Evolutionary conservation across 2,797 vertebrate species (phyloP).

Genomic region (Scleropages formosus): DNA sequence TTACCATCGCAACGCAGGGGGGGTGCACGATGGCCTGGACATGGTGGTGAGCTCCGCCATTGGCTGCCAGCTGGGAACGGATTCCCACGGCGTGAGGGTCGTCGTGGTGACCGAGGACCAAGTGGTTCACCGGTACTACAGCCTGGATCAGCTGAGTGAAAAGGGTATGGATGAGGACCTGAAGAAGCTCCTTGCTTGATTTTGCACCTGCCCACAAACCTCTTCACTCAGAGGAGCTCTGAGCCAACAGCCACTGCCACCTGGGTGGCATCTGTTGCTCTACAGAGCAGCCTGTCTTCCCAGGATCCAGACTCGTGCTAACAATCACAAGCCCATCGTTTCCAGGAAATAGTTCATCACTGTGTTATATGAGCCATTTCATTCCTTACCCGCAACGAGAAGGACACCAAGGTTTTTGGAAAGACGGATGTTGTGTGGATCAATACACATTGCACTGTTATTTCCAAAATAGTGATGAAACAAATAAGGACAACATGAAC

Average conservation of each 20-base stretch:
- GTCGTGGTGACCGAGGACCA: conserved; percentile 80
- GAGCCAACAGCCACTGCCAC: not conserved
- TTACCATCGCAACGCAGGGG: conserved; percentile 90
- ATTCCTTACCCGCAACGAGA: not conserved
- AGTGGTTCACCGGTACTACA: conserved; percentile 82
- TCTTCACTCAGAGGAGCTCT: not conserved
- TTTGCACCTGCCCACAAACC: not conserved
- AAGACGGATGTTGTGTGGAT: not conserved
- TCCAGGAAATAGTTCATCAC: conserved; percentile 11
- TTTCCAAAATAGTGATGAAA: not conserved
- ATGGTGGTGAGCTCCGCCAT: conserved; percentile 96
- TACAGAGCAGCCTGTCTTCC: conserved; percentile 7
- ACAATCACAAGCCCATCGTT: not conserved
- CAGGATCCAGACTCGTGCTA: not conserved
- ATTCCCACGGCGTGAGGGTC: conserved; percentile 82
- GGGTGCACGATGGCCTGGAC: conserved; percentile 75
- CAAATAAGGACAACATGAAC: not conserved
- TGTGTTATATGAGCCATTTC: not conserved
- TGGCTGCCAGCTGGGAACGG: conserved; percentile 88
- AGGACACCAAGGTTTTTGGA: not conserved
- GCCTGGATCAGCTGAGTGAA: conserved; percentile 74
- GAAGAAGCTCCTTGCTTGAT: conserved; percentile 59
- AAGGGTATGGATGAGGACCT: conserved; percentile 77
- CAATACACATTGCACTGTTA: not conserved
- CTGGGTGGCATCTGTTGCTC: not conserved